Percentiles rank a stretch among this genome's conserved stretches.
These are phyloP conservation scores for Cassiopea andromeda DNA, from an alignment of 30 jellyfish, hydroid and myxozoan genomes.

Conservation along the genomic window DNA sequence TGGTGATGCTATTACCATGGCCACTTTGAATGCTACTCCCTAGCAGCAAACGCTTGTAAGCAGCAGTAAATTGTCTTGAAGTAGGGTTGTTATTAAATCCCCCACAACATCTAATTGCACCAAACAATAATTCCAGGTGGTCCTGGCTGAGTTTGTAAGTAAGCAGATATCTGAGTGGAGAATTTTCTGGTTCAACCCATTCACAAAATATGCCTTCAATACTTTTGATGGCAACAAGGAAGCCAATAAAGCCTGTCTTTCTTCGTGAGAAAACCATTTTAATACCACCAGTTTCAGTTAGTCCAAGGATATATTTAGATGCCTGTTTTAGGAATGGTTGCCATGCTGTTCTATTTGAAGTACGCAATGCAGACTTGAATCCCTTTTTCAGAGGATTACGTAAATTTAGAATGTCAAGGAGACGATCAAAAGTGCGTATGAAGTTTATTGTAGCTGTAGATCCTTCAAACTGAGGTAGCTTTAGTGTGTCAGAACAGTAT, in stretches of 20 bases:
- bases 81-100: constrained; percentile 76
- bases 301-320: constrained; percentile 21
- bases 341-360: constrained; percentile 41
- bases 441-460: constrained; percentile 56
- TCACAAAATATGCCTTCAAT: constrained; percentile 36
- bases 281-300: constrained; percentile 45
- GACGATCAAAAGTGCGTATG: constrained; percentile 45
- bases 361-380: constrained; percentile 70
- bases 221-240: constrained; percentile 56
- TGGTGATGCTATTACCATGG: constrained; percentile 53
- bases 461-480: constrained; percentile 66
- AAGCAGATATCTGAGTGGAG: constrained; percentile 60
- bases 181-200: constrained; percentile 25
- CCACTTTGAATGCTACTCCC: constrained; percentile 48
- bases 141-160: constrained; percentile 66
- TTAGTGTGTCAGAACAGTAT: constrained; percentile 46
- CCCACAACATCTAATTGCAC: constrained; percentile 59
- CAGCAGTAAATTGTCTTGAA: constrained; percentile 57
- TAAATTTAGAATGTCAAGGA: constrained; percentile 64
- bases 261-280: constrained; percentile 40
- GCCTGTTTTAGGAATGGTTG: constrained; percentile 40
- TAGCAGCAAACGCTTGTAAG: constrained; percentile 46
- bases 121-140: constrained; percentile 58
- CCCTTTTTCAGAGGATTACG: constrained; percentile 78
- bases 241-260: constrained; percentile 74